Evolutionary conservation across 2,113 vertebrate genomes (phyloP).

Genomic region (Egretta garzetta): DNA sequence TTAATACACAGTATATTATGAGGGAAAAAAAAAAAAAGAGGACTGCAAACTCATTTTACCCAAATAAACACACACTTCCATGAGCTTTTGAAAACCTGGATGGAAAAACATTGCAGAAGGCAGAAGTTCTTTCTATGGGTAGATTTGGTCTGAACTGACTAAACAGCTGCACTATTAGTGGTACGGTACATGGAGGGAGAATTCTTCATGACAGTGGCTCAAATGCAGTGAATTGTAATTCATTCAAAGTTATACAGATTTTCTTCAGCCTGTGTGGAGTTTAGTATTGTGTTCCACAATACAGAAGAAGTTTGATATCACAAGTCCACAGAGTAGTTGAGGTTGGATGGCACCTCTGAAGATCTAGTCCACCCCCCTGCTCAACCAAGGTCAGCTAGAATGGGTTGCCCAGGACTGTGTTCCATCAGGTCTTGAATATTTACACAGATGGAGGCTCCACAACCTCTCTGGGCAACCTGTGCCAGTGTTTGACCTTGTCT

Average conservation of each 20-base stretch:
- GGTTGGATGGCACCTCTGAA: not conserved
- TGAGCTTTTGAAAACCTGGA: not conserved
- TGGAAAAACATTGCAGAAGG: not conserved
- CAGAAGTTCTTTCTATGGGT: not conserved
- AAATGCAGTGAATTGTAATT: not conserved
- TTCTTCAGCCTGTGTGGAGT: not conserved
- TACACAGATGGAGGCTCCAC: not conserved
- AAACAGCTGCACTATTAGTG: not conserved
- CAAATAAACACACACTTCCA: not conserved
- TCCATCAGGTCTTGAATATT: not conserved
- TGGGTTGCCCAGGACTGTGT: not conserved
- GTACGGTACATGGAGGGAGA: not conserved
- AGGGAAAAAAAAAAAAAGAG: no score
- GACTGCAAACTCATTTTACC: not conserved
- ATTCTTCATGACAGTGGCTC: not conserved
- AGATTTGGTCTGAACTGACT: not conserved
- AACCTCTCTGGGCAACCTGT: not conserved
- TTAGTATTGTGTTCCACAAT: not conserved
- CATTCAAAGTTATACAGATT: not conserved
- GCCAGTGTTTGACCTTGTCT: not conserved
- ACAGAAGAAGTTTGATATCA: not conserved
- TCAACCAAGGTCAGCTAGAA: not conserved
- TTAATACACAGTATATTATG: not conserved
- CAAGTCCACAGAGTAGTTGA: not conserved
- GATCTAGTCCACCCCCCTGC: not conserved